Evolutionary conservation across 30 jellyfish, hydroid and myxozoan species (phyloP).

Genomic region (Chrysaora quinquecirrha): DNA sequence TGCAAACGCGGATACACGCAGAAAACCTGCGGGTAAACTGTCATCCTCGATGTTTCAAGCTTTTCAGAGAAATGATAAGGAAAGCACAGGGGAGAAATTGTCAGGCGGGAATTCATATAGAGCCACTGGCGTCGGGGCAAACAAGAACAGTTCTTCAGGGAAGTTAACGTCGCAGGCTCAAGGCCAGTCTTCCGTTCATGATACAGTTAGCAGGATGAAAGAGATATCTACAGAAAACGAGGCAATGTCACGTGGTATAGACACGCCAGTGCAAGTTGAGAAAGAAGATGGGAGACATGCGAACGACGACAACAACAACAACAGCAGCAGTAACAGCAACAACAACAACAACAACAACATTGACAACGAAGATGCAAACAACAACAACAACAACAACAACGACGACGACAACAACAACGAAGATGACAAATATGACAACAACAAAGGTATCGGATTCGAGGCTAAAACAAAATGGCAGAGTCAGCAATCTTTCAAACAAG

Average conservation of each 20-base stretch:
- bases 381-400: slow-evolving; percentile 4
- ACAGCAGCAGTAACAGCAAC: not conserved
- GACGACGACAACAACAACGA: not conserved
- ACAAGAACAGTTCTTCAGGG: not conserved
- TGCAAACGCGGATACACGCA: not conserved
- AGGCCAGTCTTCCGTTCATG: not conserved
- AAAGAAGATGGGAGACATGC: not conserved
- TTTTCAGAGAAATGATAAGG: not conserved
- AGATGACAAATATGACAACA: not conserved
- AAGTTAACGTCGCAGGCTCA: not conserved
- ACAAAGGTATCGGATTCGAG: not conserved
- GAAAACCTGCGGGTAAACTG: not conserved
- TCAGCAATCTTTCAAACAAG: not conserved
- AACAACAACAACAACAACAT: not conserved
- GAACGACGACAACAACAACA: not conserved
- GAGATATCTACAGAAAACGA: not conserved
- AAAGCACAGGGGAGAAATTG: not conserved
- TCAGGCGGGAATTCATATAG: too few species aligned
- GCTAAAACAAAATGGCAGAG: not conserved
- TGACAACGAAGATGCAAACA: not conserved
- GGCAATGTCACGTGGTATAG: not conserved
- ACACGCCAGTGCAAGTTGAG: not conserved
- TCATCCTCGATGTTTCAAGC: not conserved
- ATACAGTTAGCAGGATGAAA: not conserved
- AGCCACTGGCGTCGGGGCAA: not conserved